phyloP scores from a whole-genome alignment of 2,797 vertebrate species.

The Crocodylus rhombifer region DNA sequence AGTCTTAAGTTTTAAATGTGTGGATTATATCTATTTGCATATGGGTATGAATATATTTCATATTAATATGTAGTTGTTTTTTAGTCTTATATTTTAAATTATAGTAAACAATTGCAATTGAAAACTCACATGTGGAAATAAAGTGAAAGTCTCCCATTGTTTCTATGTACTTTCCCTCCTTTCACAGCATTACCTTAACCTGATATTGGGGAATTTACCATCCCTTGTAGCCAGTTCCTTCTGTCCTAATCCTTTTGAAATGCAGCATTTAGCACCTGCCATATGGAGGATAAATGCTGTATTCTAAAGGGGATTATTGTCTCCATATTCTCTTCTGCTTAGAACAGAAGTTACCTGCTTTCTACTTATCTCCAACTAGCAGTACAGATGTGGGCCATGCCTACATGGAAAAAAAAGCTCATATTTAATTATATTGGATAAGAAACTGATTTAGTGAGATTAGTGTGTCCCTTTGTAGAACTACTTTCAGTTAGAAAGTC shows the following conservation, averaged over 20 bases:
- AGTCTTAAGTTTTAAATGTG: neutral
- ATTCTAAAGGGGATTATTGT: neutral
- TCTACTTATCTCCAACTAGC: neutral
- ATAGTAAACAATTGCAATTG: fast-evolving
- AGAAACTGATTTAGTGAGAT: neutral
- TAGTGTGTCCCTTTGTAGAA: neutral
- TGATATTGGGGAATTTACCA: neutral
- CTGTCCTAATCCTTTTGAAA: neutral
- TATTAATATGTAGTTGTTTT: neutral
- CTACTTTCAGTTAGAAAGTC: neutral
- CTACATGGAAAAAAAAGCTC: neutral
- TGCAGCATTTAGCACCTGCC: neutral
- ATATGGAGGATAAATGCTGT: neutral
- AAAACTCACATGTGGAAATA: neutral
- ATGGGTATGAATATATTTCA: neutral
- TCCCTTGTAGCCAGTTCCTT: neutral
- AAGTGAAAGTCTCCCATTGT: neutral
- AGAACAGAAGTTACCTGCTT: neutral
- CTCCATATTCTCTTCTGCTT: neutral
- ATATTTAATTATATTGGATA: neutral
- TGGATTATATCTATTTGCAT: neutral
- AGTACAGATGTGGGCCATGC: neutral
- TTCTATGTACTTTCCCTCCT: neutral
- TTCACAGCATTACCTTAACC: neutral
- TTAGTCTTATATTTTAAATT: neutral